Evolutionary conservation across 2,797 vertebrate genomes (phyloP).

Genomic region (Merluccius polli): DNA sequence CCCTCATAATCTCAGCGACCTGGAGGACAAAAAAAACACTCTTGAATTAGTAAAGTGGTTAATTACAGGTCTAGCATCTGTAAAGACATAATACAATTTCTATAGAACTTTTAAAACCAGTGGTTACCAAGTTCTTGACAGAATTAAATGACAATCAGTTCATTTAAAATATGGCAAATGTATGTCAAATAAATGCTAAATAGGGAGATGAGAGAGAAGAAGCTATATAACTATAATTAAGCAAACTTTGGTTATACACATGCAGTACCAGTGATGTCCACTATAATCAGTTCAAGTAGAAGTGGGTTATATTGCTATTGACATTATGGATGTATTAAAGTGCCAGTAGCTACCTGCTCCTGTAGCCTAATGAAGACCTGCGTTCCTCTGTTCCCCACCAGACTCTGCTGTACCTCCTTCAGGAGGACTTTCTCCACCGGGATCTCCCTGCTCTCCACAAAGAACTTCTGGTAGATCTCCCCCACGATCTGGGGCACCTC

Average conservation of each 20-base stretch:
- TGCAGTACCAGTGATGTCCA: not conserved
- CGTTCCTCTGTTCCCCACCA: conserved; percentile 95
- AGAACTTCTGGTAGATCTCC: conserved; percentile 98
- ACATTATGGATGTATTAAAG: not conserved
- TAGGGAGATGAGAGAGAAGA: not conserved
- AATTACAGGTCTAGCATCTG: not conserved
- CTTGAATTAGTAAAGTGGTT: not conserved
- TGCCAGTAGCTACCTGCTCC: conserved; percentile 71
- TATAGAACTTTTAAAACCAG: not conserved
- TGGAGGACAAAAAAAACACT: conserved; percentile 24
- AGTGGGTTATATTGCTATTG: not conserved
- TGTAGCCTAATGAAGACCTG: conserved; percentile 92
- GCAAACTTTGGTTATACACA: not conserved
- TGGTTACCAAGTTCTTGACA: no score
- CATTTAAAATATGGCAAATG: not conserved
- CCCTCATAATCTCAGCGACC: conserved; percentile 84
- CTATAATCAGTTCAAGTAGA: not conserved
- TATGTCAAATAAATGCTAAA: not conserved
- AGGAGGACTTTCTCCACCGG: conserved; percentile 91
- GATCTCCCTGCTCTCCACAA: conserved; percentile 94
- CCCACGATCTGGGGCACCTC: conserved; percentile 88
- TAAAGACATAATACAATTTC: not conserved
- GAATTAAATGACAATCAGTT: not conserved
- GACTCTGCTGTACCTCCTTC: conserved; percentile 96
- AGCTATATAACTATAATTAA: not conserved